phyloP scores from a whole-genome alignment of 1,140 invertebrate genomes.

The Phocides pigmalion region DNA sequence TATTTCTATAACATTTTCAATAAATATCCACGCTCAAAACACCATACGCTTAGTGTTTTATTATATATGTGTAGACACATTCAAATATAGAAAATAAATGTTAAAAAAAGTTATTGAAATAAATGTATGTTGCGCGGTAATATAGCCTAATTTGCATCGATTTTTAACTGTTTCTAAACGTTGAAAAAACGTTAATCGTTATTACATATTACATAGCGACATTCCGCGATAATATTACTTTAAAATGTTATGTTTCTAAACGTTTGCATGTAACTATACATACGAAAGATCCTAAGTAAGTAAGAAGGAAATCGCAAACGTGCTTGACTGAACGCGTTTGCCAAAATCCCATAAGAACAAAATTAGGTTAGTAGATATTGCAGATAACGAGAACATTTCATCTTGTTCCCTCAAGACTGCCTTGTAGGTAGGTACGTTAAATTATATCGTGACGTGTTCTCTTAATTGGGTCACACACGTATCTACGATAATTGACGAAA shows the following conservation, averaged over 20 bases:
- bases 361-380: slow-evolving; percentile 60
- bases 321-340: slow-evolving; percentile 21
- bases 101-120: too few relatives aligned
- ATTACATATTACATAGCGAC: too few relatives aligned
- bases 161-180: too few relatives aligned
- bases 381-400: slow-evolving; percentile 54
- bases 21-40: too few relatives aligned
- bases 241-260: background rate
- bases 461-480: slow-evolving; percentile 73
- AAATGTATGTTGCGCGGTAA: too few relatives aligned
- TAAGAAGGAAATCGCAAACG: slow-evolving; percentile 9
- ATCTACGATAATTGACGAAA: slow-evolving; percentile 63
- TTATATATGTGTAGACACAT: too few relatives aligned
- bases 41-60: too few relatives aligned
- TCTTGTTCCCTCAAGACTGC: slow-evolving; percentile 59
- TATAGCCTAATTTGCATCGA: too few relatives aligned
- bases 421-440: slow-evolving; percentile 58
- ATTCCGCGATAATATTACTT: too few relatives aligned
- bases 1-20: too few relatives aligned
- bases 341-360: slow-evolving; percentile 43
- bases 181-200: too few relatives aligned
- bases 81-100: too few relatives aligned
- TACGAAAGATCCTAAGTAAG: background rate
- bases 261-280: background rate
- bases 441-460: slow-evolving; percentile 62